Percentiles rank a stretch among this genome's conserved stretches.
These are phyloP conservation scores for Helarctos malayanus DNA, from an alignment of 2,797 vertebrate genomes.

Conservation along the genomic window DNA sequence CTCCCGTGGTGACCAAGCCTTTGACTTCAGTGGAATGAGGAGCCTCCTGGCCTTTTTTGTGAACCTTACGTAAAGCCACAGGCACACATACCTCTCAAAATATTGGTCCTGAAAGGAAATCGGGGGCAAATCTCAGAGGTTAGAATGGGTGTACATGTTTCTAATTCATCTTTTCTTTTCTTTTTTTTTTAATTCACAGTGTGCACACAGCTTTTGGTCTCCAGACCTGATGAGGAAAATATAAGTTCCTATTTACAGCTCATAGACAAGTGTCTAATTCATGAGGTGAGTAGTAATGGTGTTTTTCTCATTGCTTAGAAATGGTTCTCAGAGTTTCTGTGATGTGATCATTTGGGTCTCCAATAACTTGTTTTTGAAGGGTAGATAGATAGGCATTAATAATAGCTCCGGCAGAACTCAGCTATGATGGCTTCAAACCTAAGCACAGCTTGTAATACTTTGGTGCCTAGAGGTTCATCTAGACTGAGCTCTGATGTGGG, in stretches of 20 bases:
- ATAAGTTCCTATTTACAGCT: conserved; percentile 99
- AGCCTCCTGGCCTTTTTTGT: conserved; percentile 22
- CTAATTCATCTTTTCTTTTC: conserved; percentile 52
- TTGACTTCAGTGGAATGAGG: conserved; percentile 17
- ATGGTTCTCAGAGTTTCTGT: conserved; percentile 81
- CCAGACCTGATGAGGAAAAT: conserved; percentile 98
- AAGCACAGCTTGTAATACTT: neutral
- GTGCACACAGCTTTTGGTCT: conserved; percentile 99
- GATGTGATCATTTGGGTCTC: conserved; percentile 1
- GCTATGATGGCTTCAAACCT: conserved; percentile 8
- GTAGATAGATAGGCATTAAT: neutral
- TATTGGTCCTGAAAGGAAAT: conserved; percentile 57
- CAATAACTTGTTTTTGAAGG: neutral
- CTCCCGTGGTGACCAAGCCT: neutral
- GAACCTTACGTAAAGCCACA: neutral
- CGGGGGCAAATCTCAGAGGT: neutral
- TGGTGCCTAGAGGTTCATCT: neutral
- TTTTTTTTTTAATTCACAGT: conserved; percentile 88
- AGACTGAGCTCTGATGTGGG: neutral
- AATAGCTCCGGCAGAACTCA: conserved; percentile 76
- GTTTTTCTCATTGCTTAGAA: conserved; percentile 78
- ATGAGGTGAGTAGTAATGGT: conserved; percentile 93
- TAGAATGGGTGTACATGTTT: neutral
- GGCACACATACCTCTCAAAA: neutral
- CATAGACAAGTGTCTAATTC: conserved; percentile 98